Evolutionary conservation across 1,140 invertebrate genomes (phyloP).

Genomic region (Eulimnadia texana): DNA sequence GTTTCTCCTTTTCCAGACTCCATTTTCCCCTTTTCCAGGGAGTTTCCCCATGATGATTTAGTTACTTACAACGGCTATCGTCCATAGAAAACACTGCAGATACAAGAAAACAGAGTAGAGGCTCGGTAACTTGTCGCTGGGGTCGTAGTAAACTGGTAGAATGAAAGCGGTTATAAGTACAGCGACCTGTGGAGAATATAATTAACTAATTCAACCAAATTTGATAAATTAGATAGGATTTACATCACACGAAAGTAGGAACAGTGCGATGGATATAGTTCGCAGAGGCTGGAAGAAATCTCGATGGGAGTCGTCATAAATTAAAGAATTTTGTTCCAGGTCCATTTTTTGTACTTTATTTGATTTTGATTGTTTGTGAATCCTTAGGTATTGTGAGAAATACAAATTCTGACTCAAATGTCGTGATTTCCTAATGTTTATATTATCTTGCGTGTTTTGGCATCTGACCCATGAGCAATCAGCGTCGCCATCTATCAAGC

Average conservation of each 20-base stretch:
- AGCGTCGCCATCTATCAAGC: too few relatives aligned
- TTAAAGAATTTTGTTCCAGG: neutral
- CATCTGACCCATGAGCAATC: too few relatives aligned
- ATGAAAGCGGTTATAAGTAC: conserved; percentile 6
- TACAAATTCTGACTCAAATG: too few relatives aligned
- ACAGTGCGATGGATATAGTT: neutral
- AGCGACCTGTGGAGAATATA: neutral
- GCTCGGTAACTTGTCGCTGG: neutral
- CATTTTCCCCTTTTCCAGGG: too few relatives aligned
- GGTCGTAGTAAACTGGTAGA: conserved; percentile 1
- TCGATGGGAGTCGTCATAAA: neutral
- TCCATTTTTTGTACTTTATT: neutral
- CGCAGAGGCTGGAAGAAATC: neutral
- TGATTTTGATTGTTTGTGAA: too few relatives aligned
- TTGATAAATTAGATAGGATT: neutral
- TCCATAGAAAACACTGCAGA: conserved; percentile 3
- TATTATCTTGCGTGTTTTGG: too few relatives aligned
- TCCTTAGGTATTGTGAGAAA: too few relatives aligned
- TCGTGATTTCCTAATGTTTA: too few relatives aligned
- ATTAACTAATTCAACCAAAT: neutral
- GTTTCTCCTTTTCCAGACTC: too few relatives aligned
- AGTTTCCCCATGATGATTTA: too few relatives aligned
- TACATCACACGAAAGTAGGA: neutral
- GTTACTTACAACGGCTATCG: neutral
- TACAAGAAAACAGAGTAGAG: conserved; percentile 1